These are phyloP conservation scores for Amyelois transitella DNA, from an alignment of 1,140 invertebrate species.

Conservation along the genomic window DNA sequence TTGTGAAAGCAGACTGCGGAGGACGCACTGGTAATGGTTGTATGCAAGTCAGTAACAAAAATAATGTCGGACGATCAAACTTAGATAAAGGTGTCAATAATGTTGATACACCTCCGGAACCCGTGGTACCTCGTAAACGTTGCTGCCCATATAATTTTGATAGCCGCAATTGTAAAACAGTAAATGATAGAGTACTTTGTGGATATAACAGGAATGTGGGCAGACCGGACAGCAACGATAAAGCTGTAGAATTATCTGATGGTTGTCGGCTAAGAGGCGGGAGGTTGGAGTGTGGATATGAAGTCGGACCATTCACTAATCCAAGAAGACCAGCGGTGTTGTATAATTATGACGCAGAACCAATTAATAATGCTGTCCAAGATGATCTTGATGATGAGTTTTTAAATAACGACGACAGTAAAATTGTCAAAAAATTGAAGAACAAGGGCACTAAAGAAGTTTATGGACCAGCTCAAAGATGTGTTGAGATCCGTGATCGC, in stretches of 20 bases:
- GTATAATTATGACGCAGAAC: slow-evolving; percentile 11
- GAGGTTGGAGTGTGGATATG: slow-evolving; percentile 57
- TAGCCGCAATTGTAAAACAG: slow-evolving; percentile 32
- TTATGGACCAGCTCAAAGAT: slow-evolving; percentile 18
- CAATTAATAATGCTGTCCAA: slow-evolving; percentile 1
- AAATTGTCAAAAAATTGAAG: slow-evolving; percentile 6
- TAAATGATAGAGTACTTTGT: slow-evolving; percentile 51
- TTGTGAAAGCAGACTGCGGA: too few species aligned
- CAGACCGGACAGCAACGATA: slow-evolving; percentile 13
- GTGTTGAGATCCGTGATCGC: slow-evolving; percentile 34
- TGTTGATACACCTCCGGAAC: slow-evolving; percentile 1
- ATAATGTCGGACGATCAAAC: background rate
- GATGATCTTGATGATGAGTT: slow-evolving; percentile 1
- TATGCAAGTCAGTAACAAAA: background rate
- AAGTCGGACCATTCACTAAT: slow-evolving; percentile 35
- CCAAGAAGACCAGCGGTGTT: slow-evolving; percentile 34
- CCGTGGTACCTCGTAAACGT: slow-evolving; percentile 25
- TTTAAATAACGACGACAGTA: background rate
- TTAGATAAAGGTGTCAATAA: background rate
- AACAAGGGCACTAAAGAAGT: background rate
- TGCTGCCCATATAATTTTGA: slow-evolving; percentile 61
- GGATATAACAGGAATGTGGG: slow-evolving; percentile 52
- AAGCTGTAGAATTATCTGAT: slow-evolving; percentile 21
- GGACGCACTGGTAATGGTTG: too few species aligned
- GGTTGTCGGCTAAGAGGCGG: slow-evolving; percentile 40